Conservation (phyloP, 1,140 invertebrate genomes). For the Mycetomoellerius zeteki region DNA sequence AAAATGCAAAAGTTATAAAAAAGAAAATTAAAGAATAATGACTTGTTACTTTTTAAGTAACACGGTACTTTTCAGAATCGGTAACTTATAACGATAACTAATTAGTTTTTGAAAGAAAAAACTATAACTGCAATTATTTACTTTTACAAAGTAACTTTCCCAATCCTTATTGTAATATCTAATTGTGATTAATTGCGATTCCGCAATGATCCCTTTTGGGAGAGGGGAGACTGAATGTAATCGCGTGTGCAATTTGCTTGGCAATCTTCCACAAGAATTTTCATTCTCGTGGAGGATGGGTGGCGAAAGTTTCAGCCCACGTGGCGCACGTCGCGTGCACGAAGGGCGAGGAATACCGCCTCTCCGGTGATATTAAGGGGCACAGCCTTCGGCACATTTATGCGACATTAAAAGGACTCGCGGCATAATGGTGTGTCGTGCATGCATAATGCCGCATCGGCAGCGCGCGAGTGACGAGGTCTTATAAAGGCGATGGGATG, state of each 20-base stretch:
- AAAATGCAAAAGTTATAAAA: no score
- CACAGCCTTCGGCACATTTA: slow-evolving; percentile 66
- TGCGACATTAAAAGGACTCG: slow-evolving; percentile 71
- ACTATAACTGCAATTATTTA: no score
- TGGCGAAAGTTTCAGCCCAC: slow-evolving; percentile 60
- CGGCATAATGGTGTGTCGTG: slow-evolving; percentile 66
- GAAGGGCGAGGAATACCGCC: neutral
- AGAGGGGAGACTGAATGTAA: neutral
- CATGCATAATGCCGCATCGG: slow-evolving; percentile 72
- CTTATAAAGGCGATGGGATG: neutral
- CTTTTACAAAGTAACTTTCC: no score
- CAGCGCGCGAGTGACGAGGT: slow-evolving; percentile 48
- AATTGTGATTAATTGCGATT: slow-evolving; percentile 26
- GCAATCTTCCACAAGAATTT: slow-evolving; percentile 36
- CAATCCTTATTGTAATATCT: neutral
- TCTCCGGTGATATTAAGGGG: slow-evolving; percentile 64
- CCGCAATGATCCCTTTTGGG: neutral
- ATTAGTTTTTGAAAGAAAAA: no score
- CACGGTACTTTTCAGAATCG: no score
- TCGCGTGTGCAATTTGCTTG: slow-evolving; percentile 43
- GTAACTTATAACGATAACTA: no score
- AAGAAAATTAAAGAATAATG: no score
- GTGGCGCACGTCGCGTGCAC: slow-evolving; percentile 41
- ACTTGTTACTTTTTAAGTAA: no score
- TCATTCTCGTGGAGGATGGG: slow-evolving; percentile 6